Base-by-base conservation (phyloP, 2,888 invertebrate genomes). In the Sthenelais limicola region DNA sequence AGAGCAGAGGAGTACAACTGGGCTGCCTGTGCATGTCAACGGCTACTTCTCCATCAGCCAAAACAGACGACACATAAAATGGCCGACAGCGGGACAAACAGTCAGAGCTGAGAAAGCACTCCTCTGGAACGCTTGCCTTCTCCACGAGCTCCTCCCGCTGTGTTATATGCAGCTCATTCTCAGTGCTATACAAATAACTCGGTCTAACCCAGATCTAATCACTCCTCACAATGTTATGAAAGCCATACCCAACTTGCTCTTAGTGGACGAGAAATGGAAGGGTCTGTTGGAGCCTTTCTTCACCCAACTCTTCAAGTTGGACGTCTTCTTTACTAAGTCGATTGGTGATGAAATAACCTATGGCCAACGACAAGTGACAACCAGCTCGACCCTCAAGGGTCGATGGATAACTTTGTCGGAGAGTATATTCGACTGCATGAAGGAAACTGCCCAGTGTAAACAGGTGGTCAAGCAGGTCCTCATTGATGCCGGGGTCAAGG, bases 1-100 rank as follows among this genome's bases (percentile, higher is more conserved):
- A 67, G 80, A 80, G 71, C 74, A 75, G 15, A 73, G 77, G 52
- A 80, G 78, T 62, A 73, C 79, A 26, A 84, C 84, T 0, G 85
- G 86, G 15, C 79, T 85, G 15, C 85, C 85, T 0, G 79, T 85
- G 3, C 85, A 86, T 74, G 80, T 86, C 18, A 85, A 85, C 74
- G 85, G 84, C 7, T 84, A 79, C 73, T 85, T 86, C 76, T 82
- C 84, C 4, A 72, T 86, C 9, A 82, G 80, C 49, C 82, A 83
- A 67, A 84, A 82, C 56, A 77, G 85, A 24, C 79, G 84, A 26
- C 82, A 84, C 72, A 71, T 86, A 3, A 86, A 84, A 76, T 85
- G 84, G 84, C 82, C 83, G 32, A 78, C 83, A 30, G 77, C 80
- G 0, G 79, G 77, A 18, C 76, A 81, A 52, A 80, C 80, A 38